phyloP scores from a whole-genome alignment of 2,888 invertebrate genomes.

The Nephrotoma appendiculata region DNA sequence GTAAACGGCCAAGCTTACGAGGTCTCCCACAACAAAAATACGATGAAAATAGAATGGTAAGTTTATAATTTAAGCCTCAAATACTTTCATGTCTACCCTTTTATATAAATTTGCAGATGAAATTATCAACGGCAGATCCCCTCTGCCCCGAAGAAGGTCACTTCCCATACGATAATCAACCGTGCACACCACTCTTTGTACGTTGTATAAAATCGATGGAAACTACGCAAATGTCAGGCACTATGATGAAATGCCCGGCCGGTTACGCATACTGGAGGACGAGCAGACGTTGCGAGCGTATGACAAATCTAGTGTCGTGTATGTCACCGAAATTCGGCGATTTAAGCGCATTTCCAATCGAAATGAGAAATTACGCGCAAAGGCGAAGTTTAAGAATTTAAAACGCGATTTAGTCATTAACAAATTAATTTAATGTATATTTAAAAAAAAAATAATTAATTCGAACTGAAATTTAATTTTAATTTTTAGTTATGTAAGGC shows the following conservation, averaged over 20 bases:
- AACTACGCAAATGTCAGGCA: constrained; percentile 44
- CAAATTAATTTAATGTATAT: not conserved
- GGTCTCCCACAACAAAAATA: not conserved
- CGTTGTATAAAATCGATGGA: constrained; percentile 41
- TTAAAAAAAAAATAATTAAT: not conserved
- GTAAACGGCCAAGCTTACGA: not conserved
- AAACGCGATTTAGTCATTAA: not conserved
- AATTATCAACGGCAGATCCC: constrained; percentile 37
- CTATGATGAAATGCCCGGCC: constrained; percentile 61
- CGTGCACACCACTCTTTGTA: constrained; percentile 56
- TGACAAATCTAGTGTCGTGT: not conserved
- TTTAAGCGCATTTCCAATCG: not conserved
- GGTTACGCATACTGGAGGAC: constrained; percentile 64
- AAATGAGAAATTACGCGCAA: not conserved
- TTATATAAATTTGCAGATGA: constrained; percentile 38
- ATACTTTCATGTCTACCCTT: constrained; percentile 4
- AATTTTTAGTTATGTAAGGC: not conserved
- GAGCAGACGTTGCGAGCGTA: constrained; percentile 58
- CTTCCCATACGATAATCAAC: constrained; percentile 48
- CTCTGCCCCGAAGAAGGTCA: constrained; percentile 55
- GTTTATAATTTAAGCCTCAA: constrained; percentile 6
- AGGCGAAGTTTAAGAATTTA: constrained; percentile 1
- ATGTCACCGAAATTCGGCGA: not conserved
- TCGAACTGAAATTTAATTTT: not conserved
- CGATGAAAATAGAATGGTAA: not conserved